Evolutionary conservation across 2,797 vertebrate genomes (phyloP).

Genomic region (Limnodromus scolopaceus): DNA sequence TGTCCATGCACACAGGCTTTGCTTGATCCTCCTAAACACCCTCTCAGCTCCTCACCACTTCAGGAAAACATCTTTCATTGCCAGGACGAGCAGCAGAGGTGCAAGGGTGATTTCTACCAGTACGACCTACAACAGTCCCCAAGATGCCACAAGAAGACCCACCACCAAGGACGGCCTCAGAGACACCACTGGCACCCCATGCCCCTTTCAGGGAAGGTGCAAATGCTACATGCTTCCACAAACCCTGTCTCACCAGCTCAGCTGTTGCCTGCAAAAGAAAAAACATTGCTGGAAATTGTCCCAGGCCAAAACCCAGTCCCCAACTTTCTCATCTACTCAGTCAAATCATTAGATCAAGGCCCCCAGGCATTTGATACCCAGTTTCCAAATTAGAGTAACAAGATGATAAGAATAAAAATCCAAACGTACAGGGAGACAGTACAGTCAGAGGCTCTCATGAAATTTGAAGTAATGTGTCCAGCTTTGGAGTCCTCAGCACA

Average conservation of each 20-base stretch:
- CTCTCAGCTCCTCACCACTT: neutral
- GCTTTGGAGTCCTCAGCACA: no score
- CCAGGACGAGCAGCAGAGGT: neutral
- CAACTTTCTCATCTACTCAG: neutral
- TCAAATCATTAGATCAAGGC: neutral
- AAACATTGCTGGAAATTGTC: neutral
- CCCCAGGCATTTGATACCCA: no score
- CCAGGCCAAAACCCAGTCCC: neutral
- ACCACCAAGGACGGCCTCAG: neutral
- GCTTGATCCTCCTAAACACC: neutral
- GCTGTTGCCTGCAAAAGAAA: no score
- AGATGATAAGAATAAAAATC: neutral
- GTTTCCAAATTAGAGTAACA: neutral
- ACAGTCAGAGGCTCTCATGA: neutral
- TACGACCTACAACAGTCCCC: rapidly evolving
- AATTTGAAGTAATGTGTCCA: neutral
- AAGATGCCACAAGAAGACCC: rapidly evolving
- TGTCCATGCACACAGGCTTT: rapidly evolving
- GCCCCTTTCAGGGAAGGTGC: neutral
- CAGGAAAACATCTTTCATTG: neutral
- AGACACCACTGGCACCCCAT: rapidly evolving
- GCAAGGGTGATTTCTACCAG: neutral
- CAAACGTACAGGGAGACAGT: neutral
- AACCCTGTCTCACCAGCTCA: neutral
- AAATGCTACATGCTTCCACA: rapidly evolving